Evolutionary conservation across 2,113 vertebrate species (phyloP), one percentile per base, ranked within the genome.

Genomic region (Phyllostomus discolor): DNA sequence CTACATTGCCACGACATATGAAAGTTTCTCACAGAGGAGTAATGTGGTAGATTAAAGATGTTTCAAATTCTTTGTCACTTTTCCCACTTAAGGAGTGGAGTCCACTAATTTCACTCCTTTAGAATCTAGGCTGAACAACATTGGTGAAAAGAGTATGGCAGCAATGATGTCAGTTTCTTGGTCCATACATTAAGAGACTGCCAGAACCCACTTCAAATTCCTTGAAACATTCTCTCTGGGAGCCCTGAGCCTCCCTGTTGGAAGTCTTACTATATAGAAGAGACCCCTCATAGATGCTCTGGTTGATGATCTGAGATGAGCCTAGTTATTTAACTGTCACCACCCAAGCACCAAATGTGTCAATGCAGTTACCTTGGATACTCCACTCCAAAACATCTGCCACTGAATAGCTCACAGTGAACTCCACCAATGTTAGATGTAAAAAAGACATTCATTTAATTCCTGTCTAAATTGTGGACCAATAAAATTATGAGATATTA

Each of bases 291-390:
- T 8, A 67, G n/a, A 22, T 24, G 15, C 2, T 66, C 22, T 54
- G 15, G 1, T 35, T 73, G 38, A 31, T 67, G 7, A 24, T 26
- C 10, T 73, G 12, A 81, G 10, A n/a, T 38, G 10, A 79, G 4
- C 10, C 22, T 19, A 5, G 4, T 4, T 5, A 50, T 33, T 52
- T 11, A 1, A 2, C 28, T 46, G 0, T 70, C 17, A 35, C 9
- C 3, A 54, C 1, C 4, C 10, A 69, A 41, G 38, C 4, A 7
- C 12, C 28, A 87, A 26, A 46, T 7, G 33, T 5, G 5, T 5
- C 4, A 92, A 5, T 52, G 14, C 33, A 19, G 22, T 31, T 80
- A 33, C 7, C 3, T 6, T 4, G 4, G 2, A 43, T 20, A 14
- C 5, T 72, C 33, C 80, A 72, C 20, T 52, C 2, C 2, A n/a